phyloP scores from a whole-genome alignment of 2,797 vertebrate genomes.

The Cheirogaleus major region DNA sequence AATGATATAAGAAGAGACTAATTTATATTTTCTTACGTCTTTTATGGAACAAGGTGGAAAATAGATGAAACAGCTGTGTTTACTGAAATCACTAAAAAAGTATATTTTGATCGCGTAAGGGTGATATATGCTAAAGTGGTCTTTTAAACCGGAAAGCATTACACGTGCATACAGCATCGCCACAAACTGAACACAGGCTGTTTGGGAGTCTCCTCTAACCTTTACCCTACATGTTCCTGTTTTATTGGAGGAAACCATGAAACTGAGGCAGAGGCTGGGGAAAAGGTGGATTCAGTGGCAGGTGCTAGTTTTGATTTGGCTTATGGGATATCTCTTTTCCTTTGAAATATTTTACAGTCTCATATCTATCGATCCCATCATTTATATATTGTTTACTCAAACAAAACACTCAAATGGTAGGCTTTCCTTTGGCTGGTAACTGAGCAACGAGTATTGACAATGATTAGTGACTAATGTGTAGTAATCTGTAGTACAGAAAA shows the following conservation, averaged over 20 bases:
- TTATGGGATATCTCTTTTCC: background rate
- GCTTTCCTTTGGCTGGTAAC: conserved; percentile 23
- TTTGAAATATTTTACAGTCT: background rate
- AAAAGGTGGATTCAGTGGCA: background rate
- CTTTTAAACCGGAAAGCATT: background rate
- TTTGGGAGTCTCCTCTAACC: background rate
- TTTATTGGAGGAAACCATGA: background rate
- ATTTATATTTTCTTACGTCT: background rate
- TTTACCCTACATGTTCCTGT: background rate
- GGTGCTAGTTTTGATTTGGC: background rate
- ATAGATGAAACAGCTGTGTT: background rate
- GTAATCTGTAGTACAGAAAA: background rate
- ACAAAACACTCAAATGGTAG: background rate
- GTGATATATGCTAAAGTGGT: background rate
- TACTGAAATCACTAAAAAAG: background rate
- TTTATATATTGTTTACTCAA: conserved; percentile 25
- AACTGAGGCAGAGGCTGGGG: background rate
- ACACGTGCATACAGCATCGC: background rate
- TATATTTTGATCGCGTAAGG: background rate
- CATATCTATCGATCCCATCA: background rate
- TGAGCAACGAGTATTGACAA: background rate
- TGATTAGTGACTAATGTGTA: background rate
- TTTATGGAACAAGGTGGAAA: background rate
- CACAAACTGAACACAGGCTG: background rate
- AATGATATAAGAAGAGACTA: background rate